These are phyloP conservation scores for Diarsia dahlii DNA, from an alignment of 2,888 invertebrate species.

Conservation along the genomic window DNA sequence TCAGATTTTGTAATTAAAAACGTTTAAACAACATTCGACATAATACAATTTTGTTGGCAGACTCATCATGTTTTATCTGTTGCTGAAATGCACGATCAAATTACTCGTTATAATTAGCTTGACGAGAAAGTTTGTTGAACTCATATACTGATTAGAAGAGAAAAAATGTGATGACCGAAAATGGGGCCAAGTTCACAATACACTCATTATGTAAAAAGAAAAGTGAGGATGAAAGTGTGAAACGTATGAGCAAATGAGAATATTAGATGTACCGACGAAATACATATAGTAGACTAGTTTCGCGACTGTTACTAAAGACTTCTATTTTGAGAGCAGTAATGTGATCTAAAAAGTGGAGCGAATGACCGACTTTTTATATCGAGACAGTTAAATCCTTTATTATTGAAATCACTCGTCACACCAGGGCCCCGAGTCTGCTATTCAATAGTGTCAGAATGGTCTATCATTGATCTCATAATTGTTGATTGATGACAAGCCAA, in stretches of 20 bases:
- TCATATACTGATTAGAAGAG: not conserved
- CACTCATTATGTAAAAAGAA: conserved; percentile 31
- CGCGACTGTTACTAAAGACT: conserved; percentile 28
- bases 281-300: not conserved
- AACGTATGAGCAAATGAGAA: conserved; percentile 3
- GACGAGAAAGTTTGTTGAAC: conserved; percentile 48
- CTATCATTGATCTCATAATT: too few species aligned
- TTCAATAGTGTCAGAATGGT: too few species aligned
- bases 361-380: conserved; percentile 34
- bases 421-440: too few species aligned
- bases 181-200: conserved; percentile 56
- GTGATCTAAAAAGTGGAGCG: conserved; percentile 34
- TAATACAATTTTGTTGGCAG: not conserved
- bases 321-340: conserved; percentile 38
- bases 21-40: not conserved
- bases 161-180: conserved; percentile 25
- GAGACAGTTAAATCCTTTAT: not conserved
- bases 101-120: not conserved
- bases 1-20: not conserved
- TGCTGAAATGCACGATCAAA: not conserved
- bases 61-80: not conserved
- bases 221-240: conserved; percentile 39
- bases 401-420: too few species aligned
- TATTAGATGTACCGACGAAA: not conserved
- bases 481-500: too few species aligned